Percentiles rank a stretch among this genome's conserved stretches.
These are phyloP conservation scores for roundworm (Caenorhabditis elegans) DNA, from an alignment of 1,140 invertebrate genomes.

Conservation along the genomic window WBcel235 BX284604.4:11786001-11786500, in stretches of 20 bases:
- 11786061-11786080: too few species aligned
- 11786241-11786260: conserved; percentile 27
- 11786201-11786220: neutral
- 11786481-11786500: conserved; percentile 20
- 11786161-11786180: conserved; percentile 5
- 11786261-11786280: conserved; percentile 35
- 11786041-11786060: too few species aligned
- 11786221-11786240: neutral
- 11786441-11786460: conserved; percentile 30
- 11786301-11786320: neutral
- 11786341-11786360: conserved; percentile 13
- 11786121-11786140: conserved; percentile 23
- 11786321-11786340: neutral
- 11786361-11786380: conserved; percentile 9
- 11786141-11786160: neutral
- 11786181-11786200: neutral
- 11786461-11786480: conserved; percentile 32
- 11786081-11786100: neutral
- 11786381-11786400: neutral
- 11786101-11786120: neutral
- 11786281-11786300: conserved; percentile 9
- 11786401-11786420: neutral
- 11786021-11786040: too few species aligned
- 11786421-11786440: conserved; percentile 35
- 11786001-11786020: too few species aligned